These are phyloP conservation scores for Epinephelus awoara DNA, from an alignment of 2,797 vertebrate genomes.

Conservation along the genomic window DNA sequence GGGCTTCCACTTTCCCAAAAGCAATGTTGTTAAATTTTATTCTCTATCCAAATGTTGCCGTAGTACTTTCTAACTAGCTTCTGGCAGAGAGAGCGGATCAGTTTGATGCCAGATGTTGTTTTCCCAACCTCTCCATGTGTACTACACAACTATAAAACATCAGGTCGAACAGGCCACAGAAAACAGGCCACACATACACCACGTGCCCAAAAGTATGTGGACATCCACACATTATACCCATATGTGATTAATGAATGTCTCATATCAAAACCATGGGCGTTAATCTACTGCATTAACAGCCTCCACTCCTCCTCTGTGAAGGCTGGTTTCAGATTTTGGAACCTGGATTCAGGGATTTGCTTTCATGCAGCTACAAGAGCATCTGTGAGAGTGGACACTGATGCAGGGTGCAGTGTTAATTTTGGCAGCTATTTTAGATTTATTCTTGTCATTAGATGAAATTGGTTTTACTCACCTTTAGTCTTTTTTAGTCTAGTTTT, in stretches of 20 bases:
- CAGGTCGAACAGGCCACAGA: neutral
- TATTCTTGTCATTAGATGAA: too few species aligned
- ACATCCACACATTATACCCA: neutral
- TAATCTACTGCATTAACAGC: too few species aligned
- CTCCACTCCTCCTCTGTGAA: too few species aligned
- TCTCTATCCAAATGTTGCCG: neutral
- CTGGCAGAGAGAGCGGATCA: slow-evolving; percentile 6
- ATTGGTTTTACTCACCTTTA: too few species aligned
- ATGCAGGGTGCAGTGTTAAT: too few species aligned
- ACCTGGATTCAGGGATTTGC: too few species aligned
- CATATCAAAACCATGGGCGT: too few species aligned
- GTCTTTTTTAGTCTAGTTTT: too few species aligned
- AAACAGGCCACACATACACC: slow-evolving; percentile 16
- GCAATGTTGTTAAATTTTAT: slow-evolving; percentile 12
- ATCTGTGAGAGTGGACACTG: too few species aligned
- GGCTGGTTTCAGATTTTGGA: too few species aligned
- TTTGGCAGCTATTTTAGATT: too few species aligned
- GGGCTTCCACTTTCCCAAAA: slow-evolving; percentile 7
- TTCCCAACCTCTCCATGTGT: neutral
- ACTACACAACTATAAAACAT: slow-evolving; percentile 6
- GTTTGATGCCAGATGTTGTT: slow-evolving; percentile 20
- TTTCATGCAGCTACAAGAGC: too few species aligned
- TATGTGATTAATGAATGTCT: neutral
- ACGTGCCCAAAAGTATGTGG: slow-evolving; percentile 5
- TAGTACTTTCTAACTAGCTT: slow-evolving; percentile 4